These are phyloP conservation scores for Epistrophe eligans DNA, from an alignment of 2,888 invertebrate species.

Conservation along the genomic window DNA sequence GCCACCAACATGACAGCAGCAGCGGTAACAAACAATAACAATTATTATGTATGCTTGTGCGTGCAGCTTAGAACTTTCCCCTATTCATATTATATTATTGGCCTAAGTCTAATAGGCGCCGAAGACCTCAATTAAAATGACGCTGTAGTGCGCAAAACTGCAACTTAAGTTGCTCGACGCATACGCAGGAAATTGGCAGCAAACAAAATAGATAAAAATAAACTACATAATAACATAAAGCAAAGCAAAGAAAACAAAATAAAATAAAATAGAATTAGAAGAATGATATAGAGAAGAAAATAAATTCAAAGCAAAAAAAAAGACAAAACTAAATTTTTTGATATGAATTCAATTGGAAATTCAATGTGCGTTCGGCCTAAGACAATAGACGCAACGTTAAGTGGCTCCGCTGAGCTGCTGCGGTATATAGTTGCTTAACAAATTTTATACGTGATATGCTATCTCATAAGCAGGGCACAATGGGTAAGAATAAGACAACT, in stretches of 20 bases:
- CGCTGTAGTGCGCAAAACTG: conserved; percentile 9
- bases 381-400: conserved; percentile 67
- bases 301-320: not conserved
- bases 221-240: conserved; percentile 31
- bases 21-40: not conserved
- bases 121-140: conserved; percentile 63
- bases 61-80: conserved; percentile 68
- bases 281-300: conserved; percentile 7
- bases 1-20: not conserved
- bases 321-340: not conserved
- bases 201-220: conserved; percentile 69
- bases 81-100: conserved; percentile 11
- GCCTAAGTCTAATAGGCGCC: conserved; percentile 58
- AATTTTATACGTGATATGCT: conserved; percentile 28
- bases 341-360: conserved; percentile 56
- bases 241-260: conserved; percentile 24
- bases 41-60: conserved; percentile 4
- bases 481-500: not conserved
- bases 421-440: not conserved
- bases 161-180: conserved; percentile 45
- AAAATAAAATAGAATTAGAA: conserved; percentile 28
- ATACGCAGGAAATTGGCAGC: conserved; percentile 74
- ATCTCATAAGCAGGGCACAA: conserved; percentile 13
- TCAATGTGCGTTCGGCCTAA: conserved; percentile 65
- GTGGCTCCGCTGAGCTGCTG: conserved; percentile 45